Evolutionary conservation across 2,888 invertebrate genomes (phyloP), one percentile per base, ranked within the genome.

Genomic region (Autographa pulchrina): DNA sequence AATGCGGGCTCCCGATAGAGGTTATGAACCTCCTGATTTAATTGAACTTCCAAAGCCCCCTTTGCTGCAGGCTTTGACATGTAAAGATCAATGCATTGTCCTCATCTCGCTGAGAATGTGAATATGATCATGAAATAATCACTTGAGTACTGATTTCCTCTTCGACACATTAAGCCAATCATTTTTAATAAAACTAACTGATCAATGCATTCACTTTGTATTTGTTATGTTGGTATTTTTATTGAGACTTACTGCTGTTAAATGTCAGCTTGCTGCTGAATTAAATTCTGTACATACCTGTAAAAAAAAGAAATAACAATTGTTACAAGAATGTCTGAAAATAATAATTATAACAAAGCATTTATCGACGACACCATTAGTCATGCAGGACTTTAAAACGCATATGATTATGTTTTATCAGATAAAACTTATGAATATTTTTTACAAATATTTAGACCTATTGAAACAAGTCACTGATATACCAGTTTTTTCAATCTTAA

Each of bases 1-100:
- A 90, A 94, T 94, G 93, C 94, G 94, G 94, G 94, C 88, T 75
- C 77, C 85, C 86, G 82, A 86, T 88, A 84, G 88, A 91, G 90
- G 92, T 91, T 92, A 92, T 92, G 92, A 91, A 92, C 93, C 91
- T 92, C 89, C 92, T 89, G 94, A 91, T 93, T 94, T 94, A 93
- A 94, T 94, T 93, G 94, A 93, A 92, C 90, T 92, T 91, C 91
- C 92, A 91, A 89, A 87, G 86, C 87, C 88, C 85, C 83, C 84
- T 74, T 74, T 67, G 43, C 43, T 48, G 48, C 48, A 48, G 64
- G 58, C 64, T 68, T 67, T 77, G 78, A 83, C 84, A 81, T 80
- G 78, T 74, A 80, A 86, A 88, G 86, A 86, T 82, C 85, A 82
- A 66, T 79, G 85, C 85, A 88, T 90, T 91, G 88, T 90, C 83